phyloP scores from a whole-genome alignment of 2,888 invertebrate species.

The Myopa testacea region DNA sequence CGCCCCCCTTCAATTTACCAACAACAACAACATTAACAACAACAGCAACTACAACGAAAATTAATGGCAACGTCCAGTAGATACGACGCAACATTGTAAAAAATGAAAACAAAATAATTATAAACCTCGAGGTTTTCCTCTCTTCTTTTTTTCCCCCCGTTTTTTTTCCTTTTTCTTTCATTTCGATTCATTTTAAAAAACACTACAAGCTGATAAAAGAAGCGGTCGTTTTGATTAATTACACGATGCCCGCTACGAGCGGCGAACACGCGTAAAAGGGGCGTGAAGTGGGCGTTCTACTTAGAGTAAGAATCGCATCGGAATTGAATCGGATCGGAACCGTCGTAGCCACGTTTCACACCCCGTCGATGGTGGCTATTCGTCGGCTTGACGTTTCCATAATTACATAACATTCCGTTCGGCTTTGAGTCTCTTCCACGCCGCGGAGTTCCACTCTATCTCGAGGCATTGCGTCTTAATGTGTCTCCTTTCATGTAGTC shows the following conservation, averaged over 20 bases:
- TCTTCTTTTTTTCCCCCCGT: background rate
- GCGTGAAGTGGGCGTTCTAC: constrained; percentile 22
- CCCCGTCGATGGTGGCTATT: background rate
- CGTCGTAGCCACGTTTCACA: constrained; percentile 5
- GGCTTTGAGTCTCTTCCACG: no score
- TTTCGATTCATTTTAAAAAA: constrained; percentile 20
- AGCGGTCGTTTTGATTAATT: constrained; percentile 35
- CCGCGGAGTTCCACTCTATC: no score
- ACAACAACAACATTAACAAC: background rate
- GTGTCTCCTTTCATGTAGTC: background rate
- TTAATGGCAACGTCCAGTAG: constrained; percentile 38
- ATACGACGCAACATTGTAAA: constrained; percentile 34
- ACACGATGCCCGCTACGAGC: constrained; percentile 1
- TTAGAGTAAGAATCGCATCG: background rate
- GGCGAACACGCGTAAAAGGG: constrained; percentile 30
- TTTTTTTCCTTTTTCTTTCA: background rate
- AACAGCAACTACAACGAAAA: constrained; percentile 30
- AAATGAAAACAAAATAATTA: constrained; percentile 16
- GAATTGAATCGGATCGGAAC: no score
- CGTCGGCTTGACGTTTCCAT: background rate
- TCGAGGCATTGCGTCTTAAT: background rate
- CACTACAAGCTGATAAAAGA: constrained; percentile 4
- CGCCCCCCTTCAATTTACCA: background rate
- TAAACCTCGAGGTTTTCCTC: constrained; percentile 5
- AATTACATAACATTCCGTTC: background rate